Evolutionary conservation across 2,888 invertebrate genomes (phyloP), one percentile per base, ranked within the genome.

Genomic region (Himalopsyche tibetana): DNA sequence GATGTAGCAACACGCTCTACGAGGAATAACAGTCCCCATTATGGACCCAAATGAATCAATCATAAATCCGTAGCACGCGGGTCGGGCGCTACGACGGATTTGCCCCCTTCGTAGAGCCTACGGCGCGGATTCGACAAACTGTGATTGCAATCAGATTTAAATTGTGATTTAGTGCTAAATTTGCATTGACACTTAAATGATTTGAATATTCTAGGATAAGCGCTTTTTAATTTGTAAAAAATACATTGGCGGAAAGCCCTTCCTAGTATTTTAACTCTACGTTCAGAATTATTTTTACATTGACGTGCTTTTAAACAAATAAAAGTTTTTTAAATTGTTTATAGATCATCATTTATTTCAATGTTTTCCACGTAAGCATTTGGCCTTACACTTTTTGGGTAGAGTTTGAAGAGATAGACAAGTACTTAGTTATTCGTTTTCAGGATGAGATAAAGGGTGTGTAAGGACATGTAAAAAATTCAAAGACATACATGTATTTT

Each of bases 31-130:
- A 74, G 74, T 74, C 38, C 74, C 74, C 74, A 74, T 74, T 74
- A 74, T 74, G 74, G 74, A 74, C 74, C 74, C 74, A 74, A 74
- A 74, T 74, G 74, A 74, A 74, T 74, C 74, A 74, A 74, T 74
- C 74, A 74, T 74, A 74, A 74, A 74, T 74, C 74, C 74, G 74
- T 74, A 74, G 74, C 74, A 74, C 74, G 74, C 36, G 74, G 74
- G 38, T 74, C 38, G 74, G 74, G 15, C 4, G 28, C 74, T 74
- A 74, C 74, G 74, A 9, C 36, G 5, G 74, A 38, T 15, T 74
- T 12, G 74, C 74, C 74, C 74, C 74, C 36, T 38, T 28, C 74
- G 74, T 74, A 74, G 74, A 74, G 74, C 74, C 74, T 74, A 74
- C 74, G 74, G 74, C 74, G 74, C 12, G 38, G 74, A 74, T 15